Base-by-base conservation (phyloP, 2,113 vertebrate species). In the Ondatra zibethicus region DNA sequence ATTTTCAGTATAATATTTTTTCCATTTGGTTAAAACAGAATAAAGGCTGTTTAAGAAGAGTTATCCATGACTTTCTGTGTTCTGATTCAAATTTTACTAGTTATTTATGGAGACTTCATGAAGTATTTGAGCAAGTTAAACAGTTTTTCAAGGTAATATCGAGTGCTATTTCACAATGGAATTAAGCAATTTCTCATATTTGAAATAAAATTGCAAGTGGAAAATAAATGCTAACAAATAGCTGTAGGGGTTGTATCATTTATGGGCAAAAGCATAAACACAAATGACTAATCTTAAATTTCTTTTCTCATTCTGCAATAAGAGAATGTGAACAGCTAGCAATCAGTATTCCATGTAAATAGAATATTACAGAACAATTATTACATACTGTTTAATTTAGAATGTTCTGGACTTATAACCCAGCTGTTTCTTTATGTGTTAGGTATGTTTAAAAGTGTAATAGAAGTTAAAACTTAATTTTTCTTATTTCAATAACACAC, bases 401-500 rank as follows among this genome's bases (percentile, higher is more conserved):
- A 95, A 94, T 13, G 27, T 93, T 81, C 55, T 93, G 42, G 70
- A 92, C 39, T 66, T 91, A 21, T 89, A 97, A 36, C n/a, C 72
- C 63, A 97, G 73, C 29, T 93, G 63, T 36, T 96, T 96, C 95
- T 72, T 61, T 94, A 87, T 91, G 55, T 96, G 82, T 76, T 95
- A 89, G 75, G 50, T 92, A 84, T 89, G 25, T 70, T 96, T 92
- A 84, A 95, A 97, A 94, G 88, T 91, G 76, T 65, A 96, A 76
- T 93, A 75, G 31, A 97, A 42, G 42, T 95, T 97, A 96, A 95
- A 97, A 68, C 91, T n/a, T 81, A 88, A 93, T 94, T 97, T 78
- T 96, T 78, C 42, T 78, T 42, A 88, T 93, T 96, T 89, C 31
- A 92, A 4, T 82, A 97, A 47, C 76, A 84, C 7, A 61, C 84